These are phyloP conservation scores for Lagenorhynchus albirostris DNA, from an alignment of 2,113 vertebrate species.

Conservation along the genomic window DNA sequence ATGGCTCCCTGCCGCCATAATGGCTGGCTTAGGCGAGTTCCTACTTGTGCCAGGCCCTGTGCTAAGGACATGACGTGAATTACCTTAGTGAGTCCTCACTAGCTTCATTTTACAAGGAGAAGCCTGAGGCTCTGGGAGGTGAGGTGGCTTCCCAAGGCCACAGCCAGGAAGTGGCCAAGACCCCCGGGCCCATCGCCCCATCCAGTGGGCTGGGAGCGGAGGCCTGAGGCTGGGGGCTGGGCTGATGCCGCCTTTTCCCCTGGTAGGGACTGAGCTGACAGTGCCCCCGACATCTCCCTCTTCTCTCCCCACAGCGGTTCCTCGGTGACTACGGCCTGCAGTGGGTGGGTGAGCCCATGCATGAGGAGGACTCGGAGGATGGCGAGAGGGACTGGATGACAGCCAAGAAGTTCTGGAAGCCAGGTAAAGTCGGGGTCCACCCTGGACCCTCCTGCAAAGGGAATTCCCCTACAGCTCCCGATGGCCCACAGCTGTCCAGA, in stretches of 20 bases:
- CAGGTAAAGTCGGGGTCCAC: slow-evolving; percentile 71
- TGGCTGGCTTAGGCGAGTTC: neutral
- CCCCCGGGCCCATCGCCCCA: neutral
- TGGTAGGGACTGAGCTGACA: neutral
- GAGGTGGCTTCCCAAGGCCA: neutral
- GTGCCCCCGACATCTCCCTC: accelerated
- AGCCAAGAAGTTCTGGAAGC: slow-evolving; percentile 75
- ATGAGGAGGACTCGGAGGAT: slow-evolving; percentile 32
- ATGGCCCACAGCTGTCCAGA: neutral
- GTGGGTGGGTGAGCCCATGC: slow-evolving; percentile 87
- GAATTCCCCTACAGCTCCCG: neutral
- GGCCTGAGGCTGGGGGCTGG: neutral
- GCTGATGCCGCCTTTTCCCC: neutral
- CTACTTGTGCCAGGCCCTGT: neutral
- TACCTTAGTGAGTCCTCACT: neutral
- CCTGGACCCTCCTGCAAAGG: neutral
- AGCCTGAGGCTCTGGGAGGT: neutral
- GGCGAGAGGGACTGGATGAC: slow-evolving; percentile 35
- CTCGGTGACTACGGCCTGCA: slow-evolving; percentile 92
- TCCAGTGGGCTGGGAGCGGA: neutral
- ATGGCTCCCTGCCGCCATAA: accelerated
- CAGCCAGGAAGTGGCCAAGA: neutral
- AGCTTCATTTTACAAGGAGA: neutral
- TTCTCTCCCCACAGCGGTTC: slow-evolving; percentile 83
- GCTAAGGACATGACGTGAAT: neutral